Percentiles rank a stretch among this genome's conserved stretches.
Conservation (phyloP, 2,113 vertebrate species). For the Donacobius atricapilla region DNA sequence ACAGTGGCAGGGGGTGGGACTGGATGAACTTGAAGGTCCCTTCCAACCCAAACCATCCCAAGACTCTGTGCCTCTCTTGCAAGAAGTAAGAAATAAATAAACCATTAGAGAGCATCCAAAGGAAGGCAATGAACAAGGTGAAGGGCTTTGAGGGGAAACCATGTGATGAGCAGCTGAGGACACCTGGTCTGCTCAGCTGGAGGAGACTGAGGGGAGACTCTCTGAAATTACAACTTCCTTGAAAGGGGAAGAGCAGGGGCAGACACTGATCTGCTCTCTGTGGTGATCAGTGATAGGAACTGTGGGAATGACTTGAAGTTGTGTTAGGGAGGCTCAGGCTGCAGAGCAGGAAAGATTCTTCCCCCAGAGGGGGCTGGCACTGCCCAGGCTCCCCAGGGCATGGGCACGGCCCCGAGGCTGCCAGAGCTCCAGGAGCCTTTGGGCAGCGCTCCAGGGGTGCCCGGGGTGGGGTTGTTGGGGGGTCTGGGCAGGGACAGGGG, state of each 20-base stretch:
- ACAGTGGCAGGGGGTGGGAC: not conserved
- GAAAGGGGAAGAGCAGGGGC: not conserved
- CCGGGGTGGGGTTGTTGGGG: not conserved
- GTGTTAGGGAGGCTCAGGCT: not conserved
- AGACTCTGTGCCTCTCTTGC: not conserved
- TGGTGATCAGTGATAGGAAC: not conserved
- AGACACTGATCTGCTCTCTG: not conserved
- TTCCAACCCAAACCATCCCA: not conserved
- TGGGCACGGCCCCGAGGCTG: not conserved
- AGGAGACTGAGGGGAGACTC: not conserved
- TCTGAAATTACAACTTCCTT: not conserved
- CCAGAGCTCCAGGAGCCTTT: not conserved
- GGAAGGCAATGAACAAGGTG: not conserved
- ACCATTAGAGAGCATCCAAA: not conserved
- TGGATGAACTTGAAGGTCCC: not conserved
- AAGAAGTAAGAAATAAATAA: not conserved
- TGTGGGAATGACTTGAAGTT: not conserved
- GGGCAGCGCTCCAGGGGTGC: not conserved
- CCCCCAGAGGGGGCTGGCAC: not conserved
- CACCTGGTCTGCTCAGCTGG: not conserved
- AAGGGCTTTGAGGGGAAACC: not conserved
- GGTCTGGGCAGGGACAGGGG: fast-evolving
- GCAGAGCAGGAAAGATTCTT: not conserved
- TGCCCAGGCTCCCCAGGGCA: not conserved
- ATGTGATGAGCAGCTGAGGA: not conserved